Base-by-base conservation (phyloP, 2,888 invertebrate species). In the Mythimna vitellina region DNA sequence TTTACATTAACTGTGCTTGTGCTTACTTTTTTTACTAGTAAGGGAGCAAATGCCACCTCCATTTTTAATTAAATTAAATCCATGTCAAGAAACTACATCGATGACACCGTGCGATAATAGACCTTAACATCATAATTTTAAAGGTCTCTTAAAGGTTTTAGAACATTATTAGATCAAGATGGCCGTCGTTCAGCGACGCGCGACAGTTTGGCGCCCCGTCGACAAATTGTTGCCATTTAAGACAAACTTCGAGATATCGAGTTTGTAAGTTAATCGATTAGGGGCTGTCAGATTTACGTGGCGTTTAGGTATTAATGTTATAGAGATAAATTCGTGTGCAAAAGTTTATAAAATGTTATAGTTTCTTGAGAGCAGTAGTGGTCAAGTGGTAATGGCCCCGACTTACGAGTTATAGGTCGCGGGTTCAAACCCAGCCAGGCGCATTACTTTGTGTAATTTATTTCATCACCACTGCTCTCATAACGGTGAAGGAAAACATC, bases 131-230 rank as follows among this genome's bases (percentile, higher is more conserved):
- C 14, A 25, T 73, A 14, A 32, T 54, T 84, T 74, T 76, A 82
- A 80, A 71, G 82, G 29, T 68, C 29, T n/a, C 22, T 0, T 63
- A 46, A 54, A 72, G 42, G 69, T 74, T 72, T 83, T 66, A 78
- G 73, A 80, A 70, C 71, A 60, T 77, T 78, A 73, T 73, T 81
- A 76, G 62, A 82, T 84, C 67, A 83, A 77, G 78, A 76, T 78
- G 69, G 73, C 70, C 57, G 69, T 57, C 29, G 63, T 67, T 62
- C 66, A 29, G 60, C 81, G 76, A 64, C 60, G 66, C 78, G 78
- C 87, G 87, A 84, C 88, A 70, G 80, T 82, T 86, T 83, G 89
- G 87, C 88, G 88, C 89, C 86, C 62, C 51, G 56, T 62, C 73
- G 73, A 84, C 76, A 77, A 82, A 84, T 80, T 78, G 70, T 77